Base-by-base conservation (phyloP, 2,113 vertebrate species). In the Gymnogyps californianus region DNA sequence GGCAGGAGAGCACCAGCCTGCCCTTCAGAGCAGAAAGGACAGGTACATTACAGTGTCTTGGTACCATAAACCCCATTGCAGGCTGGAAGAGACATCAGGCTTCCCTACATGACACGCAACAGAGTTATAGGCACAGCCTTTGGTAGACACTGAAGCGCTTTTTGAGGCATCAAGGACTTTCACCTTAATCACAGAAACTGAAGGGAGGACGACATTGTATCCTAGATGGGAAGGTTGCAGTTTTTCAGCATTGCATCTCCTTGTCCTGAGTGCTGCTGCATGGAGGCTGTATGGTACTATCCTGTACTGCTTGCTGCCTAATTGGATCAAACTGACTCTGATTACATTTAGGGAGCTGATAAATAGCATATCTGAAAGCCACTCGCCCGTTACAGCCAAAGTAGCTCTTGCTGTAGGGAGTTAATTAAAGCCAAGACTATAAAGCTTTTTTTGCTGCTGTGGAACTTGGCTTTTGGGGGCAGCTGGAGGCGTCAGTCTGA, bases 271-370 rank as follows among this genome's bases (percentile, higher is more conserved):
- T 15, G 28, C 66, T 8, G 6, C 86, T 89, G 89, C 65, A 32
- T n/a, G 52, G 66, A 91, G 87, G 76, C 87, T 77, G 55, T 40
- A 9, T 24, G 67, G 83, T 61, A 85, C 59, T 40, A 9, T 36
- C 91, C 69, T 91, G 79, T 72, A 12, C 77, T 91, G 59, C n/a
- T 47, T 52, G 12, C 65, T 19, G 16, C 32, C 77, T 97, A 96
- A 97, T 90, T 85, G 59, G 59, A 90, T 96, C 83, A 86, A 66
- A 75, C 62, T 9, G 59, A 54, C 58, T 86, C 79, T 96, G 91
- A 95, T 94, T 88, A 51, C 71, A 84, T 97, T 95, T 92, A 87
- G 65, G 76, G 59, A 93, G 55, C 84, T 94, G 96, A 96, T 49
- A 95, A 94, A 94, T n/a, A 93, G 36, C 38, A 25, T 49, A 62